Evolutionary conservation across 2,797 vertebrate genomes (phyloP), one percentile per base, ranked within the genome.

Genomic region (Pelodytes ibericus): DNA sequence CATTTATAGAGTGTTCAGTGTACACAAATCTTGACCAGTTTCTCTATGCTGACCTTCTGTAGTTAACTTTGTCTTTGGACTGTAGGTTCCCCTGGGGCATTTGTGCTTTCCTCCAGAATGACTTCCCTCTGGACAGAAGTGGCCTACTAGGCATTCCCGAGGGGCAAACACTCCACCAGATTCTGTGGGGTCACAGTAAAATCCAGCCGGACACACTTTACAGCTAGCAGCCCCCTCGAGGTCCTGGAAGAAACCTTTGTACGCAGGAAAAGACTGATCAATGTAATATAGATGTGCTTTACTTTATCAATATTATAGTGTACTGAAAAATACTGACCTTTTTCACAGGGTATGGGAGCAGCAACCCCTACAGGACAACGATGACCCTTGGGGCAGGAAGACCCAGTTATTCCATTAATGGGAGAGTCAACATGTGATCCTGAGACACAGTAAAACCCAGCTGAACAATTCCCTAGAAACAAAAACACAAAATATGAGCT

Each of bases 121-220:
- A 30, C 92, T 90, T 74, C 93, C 92, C 65, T 84, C 73, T 10
- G 92, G 91, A 73, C 95, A 97, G 83, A 92, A 94, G 80, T 82
- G 94, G 24, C 95, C 95, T 18, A 90, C 82, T 0, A 91, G 92
- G 20, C 95, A 96, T 2, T 60, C 80, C 56, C 80, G 80, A 57
- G 85, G 86, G 64, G 26, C 77, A 51, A 81, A 80, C 30, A 94
- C 89, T 2, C 91, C 88, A 73, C 80, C 88, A 1, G 85, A 89
- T 9, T 94, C 94, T n/a, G 91, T 90, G 85, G 84, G 82, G 33
- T 85, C 81, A 61, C 95, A 97, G 82, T 91, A 92, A 88, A 90
- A 94, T 0, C 95, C 95, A 26, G 88, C 80, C 4, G 79, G 86
- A 70, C 95, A 97, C 0, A 80, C 81, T 74, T 87, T 86, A 82